A percentile compares a stretch with the other conserved stretches of the same genome.
These are phyloP conservation scores for Smittia aterrima DNA, from an alignment of 2,888 invertebrate species.

Conservation along the genomic window DNA sequence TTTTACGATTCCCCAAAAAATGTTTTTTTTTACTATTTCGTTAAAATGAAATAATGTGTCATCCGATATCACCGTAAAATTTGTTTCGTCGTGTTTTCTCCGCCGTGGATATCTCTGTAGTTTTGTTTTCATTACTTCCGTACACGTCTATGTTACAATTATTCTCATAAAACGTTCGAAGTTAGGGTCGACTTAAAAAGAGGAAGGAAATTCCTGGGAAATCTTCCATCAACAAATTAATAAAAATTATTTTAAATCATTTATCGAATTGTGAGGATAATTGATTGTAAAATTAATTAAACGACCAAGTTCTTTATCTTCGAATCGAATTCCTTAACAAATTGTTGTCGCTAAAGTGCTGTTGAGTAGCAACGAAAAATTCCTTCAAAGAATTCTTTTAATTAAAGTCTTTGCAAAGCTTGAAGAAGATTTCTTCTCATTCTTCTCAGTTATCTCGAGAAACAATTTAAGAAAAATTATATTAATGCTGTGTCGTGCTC, in stretches of 20 bases:
- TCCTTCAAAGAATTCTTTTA: no score
- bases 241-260: no score
- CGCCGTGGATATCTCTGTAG: background rate
- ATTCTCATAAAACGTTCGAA: background rate
- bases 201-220: background rate
- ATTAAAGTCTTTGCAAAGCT: no score
- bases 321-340: no score
- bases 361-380: no score
- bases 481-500: conserved; percentile 7
- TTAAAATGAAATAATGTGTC: conserved; percentile 16
- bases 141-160: background rate
- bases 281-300: no score
- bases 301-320: no score
- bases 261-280: no score
- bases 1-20: conserved; percentile 9
- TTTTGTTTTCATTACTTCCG: conserved; percentile 1
- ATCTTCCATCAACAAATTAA: background rate
- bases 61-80: conserved; percentile 20
- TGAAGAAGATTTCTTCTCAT: no score
- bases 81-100: conserved; percentile 18
- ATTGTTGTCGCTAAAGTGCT: no score
- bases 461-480: background rate
- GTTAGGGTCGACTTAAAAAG: no score
- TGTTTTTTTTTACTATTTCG: background rate
- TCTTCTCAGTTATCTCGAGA: background rate